Conservation (phyloP, 64 coral and sea anemone genomes). For the Pocillopora verrucosa region DNA sequence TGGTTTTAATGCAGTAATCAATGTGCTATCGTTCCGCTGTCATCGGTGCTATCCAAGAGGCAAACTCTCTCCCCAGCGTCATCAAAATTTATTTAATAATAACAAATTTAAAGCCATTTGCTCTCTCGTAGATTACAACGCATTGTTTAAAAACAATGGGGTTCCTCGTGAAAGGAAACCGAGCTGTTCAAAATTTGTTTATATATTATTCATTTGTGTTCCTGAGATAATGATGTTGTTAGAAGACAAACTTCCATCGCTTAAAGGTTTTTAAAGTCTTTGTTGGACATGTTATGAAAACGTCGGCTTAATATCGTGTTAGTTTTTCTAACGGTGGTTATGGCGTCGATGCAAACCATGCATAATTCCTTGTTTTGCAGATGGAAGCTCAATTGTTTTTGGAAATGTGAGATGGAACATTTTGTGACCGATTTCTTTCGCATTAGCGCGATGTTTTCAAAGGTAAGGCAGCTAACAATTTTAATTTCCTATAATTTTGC, state of each 20-base stretch:
- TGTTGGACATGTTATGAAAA: background rate
- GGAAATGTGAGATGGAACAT: background rate
- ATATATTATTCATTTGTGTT: slow-evolving; percentile 21
- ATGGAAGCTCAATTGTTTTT: background rate
- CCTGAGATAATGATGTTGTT: background rate
- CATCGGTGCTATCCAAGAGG: background rate
- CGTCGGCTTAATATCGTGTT: background rate
- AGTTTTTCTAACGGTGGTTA: background rate
- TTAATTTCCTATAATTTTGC: background rate
- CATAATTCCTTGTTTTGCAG: background rate
- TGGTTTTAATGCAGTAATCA: background rate
- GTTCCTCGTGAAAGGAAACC: background rate
- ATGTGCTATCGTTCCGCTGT: background rate
- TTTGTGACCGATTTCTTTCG: background rate
- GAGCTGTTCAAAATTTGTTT: background rate
- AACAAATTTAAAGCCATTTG: background rate
- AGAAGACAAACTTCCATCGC: background rate
- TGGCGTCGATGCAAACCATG: background rate
- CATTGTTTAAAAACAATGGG: slow-evolving; percentile 1
- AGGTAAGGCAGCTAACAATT: background rate
- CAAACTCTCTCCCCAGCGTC: background rate
- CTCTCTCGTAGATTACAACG: background rate
- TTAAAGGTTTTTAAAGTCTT: background rate
- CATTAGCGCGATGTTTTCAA: background rate
- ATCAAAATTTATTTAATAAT: background rate